A percentile compares a stretch with the other conserved stretches of the same genome.
Evolutionary conservation across 2,113 vertebrate species (phyloP).

Genomic region (Pygathrix nemaeus): DNA sequence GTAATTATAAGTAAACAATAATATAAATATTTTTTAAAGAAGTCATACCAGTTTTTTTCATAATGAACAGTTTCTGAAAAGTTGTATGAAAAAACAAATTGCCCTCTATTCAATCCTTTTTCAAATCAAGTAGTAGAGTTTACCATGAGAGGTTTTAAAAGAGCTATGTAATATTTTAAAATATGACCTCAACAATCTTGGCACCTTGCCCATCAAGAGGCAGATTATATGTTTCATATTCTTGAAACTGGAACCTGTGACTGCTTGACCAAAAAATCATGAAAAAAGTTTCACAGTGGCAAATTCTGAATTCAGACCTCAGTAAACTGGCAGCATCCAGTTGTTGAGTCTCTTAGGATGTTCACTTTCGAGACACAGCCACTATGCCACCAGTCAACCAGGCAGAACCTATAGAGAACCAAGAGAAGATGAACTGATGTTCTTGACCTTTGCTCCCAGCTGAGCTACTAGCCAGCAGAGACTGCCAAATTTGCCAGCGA

Average conservation of each 20-base stretch:
- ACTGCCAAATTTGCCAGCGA: not conserved
- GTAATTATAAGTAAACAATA: constrained; percentile 14
- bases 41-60: not conserved
- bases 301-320: not conserved
- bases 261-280: not conserved
- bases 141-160: not conserved
- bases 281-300: not conserved
- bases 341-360: not conserved
- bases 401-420: not conserved
- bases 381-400: not conserved
- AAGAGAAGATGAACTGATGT: not conserved
- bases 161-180: not conserved
- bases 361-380: not conserved
- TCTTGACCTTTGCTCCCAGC: not conserved
- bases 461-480: not conserved
- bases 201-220: not conserved
- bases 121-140: not conserved
- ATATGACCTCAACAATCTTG: not conserved
- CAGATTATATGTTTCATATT: not conserved
- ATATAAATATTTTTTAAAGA: not conserved
- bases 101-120: not conserved
- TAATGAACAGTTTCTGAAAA: not conserved
- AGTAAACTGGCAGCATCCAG: not conserved
- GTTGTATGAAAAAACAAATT: not conserved
- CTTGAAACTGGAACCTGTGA: not conserved